Evolutionary conservation across 2,797 vertebrate genomes (phyloP).

Genomic region (Pseudomugil gertrudae): DNA sequence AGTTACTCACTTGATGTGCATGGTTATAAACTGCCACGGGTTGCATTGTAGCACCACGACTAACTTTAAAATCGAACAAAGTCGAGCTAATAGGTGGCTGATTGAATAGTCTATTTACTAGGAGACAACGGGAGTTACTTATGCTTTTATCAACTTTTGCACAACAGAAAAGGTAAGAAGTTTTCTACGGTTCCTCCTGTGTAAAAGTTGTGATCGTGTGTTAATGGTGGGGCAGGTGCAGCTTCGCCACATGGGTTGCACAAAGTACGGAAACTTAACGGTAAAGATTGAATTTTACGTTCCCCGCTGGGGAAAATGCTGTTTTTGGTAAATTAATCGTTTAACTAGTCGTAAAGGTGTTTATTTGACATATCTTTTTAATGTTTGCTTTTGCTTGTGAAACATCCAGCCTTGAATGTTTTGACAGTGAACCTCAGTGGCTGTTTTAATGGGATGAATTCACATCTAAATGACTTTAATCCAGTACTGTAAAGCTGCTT

Average conservation of each 20-base stretch:
- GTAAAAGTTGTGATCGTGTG: constrained; percentile 1
- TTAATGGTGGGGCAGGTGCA: not conserved
- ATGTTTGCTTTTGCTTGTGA: not conserved
- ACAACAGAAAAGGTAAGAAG: constrained; percentile 38
- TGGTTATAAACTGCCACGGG: not conserved
- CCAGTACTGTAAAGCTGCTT: constrained; percentile 25
- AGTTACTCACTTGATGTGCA: not conserved
- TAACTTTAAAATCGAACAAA: not conserved
- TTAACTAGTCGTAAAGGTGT: not conserved
- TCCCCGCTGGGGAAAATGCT: not conserved
- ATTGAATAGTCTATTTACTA: not conserved
- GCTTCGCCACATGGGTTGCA: not conserved
- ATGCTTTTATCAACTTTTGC: not conserved
- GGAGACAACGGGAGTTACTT: not conserved
- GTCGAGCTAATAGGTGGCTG: not conserved
- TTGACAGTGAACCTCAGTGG: not conserved
- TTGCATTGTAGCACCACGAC: not conserved
- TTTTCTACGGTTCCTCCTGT: not conserved
- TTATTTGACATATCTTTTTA: not conserved
- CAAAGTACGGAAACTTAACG: not conserved
- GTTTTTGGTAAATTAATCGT: not conserved
- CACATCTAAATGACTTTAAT: constrained; percentile 32
- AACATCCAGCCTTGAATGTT: not conserved
- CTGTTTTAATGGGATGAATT: constrained; percentile 35
- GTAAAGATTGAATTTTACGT: not conserved